These are phyloP conservation scores for Macroglossus sobrinus DNA, from an alignment of 2,113 vertebrate genomes.

Conservation along the genomic window DNA sequence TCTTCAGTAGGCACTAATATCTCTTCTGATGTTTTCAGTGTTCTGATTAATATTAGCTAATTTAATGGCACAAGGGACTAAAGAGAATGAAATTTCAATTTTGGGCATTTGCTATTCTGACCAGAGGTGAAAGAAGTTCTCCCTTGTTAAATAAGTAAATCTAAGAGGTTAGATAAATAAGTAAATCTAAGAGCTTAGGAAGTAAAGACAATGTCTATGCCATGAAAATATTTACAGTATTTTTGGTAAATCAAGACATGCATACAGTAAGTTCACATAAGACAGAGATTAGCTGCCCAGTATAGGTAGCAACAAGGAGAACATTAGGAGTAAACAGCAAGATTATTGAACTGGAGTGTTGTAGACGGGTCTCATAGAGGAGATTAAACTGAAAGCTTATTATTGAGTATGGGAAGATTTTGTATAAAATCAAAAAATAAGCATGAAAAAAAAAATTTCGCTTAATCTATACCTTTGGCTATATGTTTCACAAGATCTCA, in stretches of 20 bases:
- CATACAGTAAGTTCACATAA: not conserved
- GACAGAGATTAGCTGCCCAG: not conserved
- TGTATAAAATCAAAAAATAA: not conserved
- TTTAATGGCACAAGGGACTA: not conserved
- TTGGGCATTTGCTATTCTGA: not conserved
- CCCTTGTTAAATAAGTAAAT: slow-evolving; percentile 9
- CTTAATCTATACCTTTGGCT: not conserved
- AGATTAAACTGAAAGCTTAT: not conserved
- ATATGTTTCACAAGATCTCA: not conserved
- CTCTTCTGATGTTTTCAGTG: not conserved
- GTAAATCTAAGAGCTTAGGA: not conserved
- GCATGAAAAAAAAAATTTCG: not conserved
- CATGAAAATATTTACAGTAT: not conserved
- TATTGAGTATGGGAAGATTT: not conserved
- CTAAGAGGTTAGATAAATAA: not conserved
- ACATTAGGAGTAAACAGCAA: not conserved
- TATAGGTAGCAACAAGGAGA: not conserved
- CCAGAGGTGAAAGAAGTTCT: no score
- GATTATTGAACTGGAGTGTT: not conserved
- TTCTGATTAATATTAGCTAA: not conserved
- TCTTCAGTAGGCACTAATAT: not conserved
- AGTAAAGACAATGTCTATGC: not conserved
- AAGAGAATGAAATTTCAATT: not conserved
- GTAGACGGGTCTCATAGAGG: not conserved
- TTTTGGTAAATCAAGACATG: not conserved